Evolutionary conservation across 1,140 invertebrate species (phyloP).

Genomic region (Andrena cerasifolii): DNA sequence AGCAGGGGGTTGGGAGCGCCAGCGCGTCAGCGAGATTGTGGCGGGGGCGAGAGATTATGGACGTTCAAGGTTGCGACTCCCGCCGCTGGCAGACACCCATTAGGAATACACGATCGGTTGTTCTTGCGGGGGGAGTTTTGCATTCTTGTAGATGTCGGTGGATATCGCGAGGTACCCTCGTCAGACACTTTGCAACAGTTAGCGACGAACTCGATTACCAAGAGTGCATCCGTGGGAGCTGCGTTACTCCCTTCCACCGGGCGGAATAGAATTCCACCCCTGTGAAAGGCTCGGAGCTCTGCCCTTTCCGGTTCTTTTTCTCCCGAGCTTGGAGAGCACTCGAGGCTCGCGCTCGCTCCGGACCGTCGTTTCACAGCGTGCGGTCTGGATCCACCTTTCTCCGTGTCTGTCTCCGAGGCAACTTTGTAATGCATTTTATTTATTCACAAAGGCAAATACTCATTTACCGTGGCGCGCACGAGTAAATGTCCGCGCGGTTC

Average conservation of each 20-base stretch:
- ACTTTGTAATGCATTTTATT: slow-evolving; percentile 81
- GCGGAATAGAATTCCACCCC: neutral
- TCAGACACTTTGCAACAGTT: neutral
- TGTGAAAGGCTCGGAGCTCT: neutral
- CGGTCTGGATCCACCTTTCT: slow-evolving; percentile 20
- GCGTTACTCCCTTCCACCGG: neutral
- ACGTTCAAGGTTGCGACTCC: neutral
- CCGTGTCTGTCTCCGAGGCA: slow-evolving; percentile 33
- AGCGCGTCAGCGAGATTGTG: slow-evolving; percentile 13
- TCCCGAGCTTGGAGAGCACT: slow-evolving; percentile 32
- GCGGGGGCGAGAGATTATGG: neutral
- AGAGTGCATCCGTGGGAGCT: neutral
- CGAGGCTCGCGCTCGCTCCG: too few species aligned
- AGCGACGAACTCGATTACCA: slow-evolving; percentile 12
- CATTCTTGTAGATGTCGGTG: neutral
- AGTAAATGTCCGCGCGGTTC: slow-evolving; percentile 61
- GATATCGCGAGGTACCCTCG: neutral
- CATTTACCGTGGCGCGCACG: slow-evolving; percentile 71
- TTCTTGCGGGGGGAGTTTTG: neutral
- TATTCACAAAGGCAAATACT: slow-evolving; percentile 82
- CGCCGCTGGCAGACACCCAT: neutral
- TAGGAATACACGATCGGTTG: neutral
- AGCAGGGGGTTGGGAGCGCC: neutral
- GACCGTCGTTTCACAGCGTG: too few species aligned
- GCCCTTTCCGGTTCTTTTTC: slow-evolving; percentile 23